Base-by-base conservation (phyloP, 2,888 invertebrate genomes). In the Drosophila atripex region DNA sequence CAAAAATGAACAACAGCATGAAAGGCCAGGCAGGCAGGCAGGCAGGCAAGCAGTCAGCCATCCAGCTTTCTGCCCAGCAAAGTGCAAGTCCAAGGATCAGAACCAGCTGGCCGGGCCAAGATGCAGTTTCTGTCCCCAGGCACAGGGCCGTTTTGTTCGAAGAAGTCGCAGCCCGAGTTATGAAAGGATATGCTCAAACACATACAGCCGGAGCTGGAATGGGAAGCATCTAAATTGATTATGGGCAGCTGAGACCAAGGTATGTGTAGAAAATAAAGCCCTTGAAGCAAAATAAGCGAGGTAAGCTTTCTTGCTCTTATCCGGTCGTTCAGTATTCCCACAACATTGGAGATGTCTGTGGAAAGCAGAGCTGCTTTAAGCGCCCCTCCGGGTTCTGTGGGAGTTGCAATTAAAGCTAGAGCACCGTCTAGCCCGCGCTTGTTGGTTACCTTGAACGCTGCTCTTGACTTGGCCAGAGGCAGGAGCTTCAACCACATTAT, bases 1-100 rank as follows among this genome's bases (percentile, higher is more conserved):
- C 86, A 80, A 79, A 86, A 86, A 69, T 79, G 86, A 84, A 73
- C 83, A 84, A 77, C 70, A 84, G 79, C 51, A 84, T 68, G 61
- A 86, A 78, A 74, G 70, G 68, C 71, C 76, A 60, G 58, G 41
- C 56, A 64, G 32, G 43, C 23, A 14, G 16, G 28, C 43, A 16
- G 18, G 28, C 39, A 41, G n/a, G 8, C 39, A 39, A 16, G 16
- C 39, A 41, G 9, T 9, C 39, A 39, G 7, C 16, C 9, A 39
- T 14, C 18, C 39, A 41, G 8, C 18, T 16, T 3, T 1, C 39
- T 18, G 16, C 18, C 39, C 18, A 9, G 30, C 41, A 49, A 28
- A 52, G 68, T 58, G 49, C 57, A 39, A 70, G 69, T 28, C 54
- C 70, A 51, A 51, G 51, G 54, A 70, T 39, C 35, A 12, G 47